phyloP scores from a whole-genome alignment of 2,888 invertebrate genomes.

The Lissonota sp. region DNA sequence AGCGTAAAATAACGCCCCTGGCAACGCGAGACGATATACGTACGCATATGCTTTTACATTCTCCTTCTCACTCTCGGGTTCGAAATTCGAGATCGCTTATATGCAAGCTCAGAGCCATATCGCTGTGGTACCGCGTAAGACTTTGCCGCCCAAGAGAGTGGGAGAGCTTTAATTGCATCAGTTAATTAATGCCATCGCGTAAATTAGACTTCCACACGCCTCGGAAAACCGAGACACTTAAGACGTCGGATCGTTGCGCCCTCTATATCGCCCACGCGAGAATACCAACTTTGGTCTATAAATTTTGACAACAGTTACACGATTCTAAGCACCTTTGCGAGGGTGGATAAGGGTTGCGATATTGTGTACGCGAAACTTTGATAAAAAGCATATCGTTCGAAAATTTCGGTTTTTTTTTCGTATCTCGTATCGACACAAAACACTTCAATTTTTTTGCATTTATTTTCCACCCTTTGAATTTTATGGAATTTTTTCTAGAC shows the following conservation, averaged over 20 bases:
- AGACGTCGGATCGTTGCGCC: conserved; percentile 47
- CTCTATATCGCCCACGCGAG: conserved; percentile 31
- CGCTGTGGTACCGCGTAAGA: not conserved
- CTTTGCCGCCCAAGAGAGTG: not conserved
- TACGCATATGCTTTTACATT: not conserved
- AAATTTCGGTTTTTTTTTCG: not conserved
- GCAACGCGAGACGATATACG: not conserved
- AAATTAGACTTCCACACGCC: conserved; percentile 62
- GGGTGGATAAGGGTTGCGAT: not conserved
- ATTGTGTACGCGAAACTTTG: conserved; percentile 1
- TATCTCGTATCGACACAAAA: not conserved
- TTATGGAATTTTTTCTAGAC: no score
- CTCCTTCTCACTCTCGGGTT: conserved; percentile 1
- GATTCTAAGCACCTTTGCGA: no score
- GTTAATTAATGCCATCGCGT: conserved; percentile 65
- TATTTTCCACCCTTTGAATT: no score
- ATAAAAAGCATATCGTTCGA: not conserved
- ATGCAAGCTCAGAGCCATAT: conserved; percentile 38
- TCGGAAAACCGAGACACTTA: conserved; percentile 55
- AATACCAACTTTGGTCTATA: conserved; percentile 52
- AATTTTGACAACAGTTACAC: conserved; percentile 42
- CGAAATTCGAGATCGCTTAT: conserved; percentile 34
- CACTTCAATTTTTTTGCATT: not conserved
- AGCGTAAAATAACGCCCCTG: conserved; percentile 2
- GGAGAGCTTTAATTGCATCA: conserved; percentile 63